These are phyloP conservation scores for Eumaeus atala DNA, from an alignment of 1,140 invertebrate species.

Conservation along the genomic window DNA sequence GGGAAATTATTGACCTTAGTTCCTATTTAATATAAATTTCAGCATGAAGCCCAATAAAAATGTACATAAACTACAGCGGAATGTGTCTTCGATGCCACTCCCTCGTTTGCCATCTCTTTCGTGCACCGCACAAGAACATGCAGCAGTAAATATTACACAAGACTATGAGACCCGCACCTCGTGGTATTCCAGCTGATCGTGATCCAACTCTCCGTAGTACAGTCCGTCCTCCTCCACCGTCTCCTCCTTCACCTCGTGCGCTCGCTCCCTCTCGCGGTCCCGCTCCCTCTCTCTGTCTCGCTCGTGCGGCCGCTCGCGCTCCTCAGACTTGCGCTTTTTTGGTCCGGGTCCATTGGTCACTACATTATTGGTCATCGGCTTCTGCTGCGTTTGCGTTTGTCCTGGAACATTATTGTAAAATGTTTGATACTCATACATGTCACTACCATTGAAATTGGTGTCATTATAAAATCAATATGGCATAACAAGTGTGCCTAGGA, in stretches of 20 bases:
- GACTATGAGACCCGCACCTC: conserved; percentile 44
- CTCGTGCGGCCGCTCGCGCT: conserved; percentile 13
- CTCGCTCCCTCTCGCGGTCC: background rate
- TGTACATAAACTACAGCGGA: no score
- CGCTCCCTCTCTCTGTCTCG: conserved; percentile 5
- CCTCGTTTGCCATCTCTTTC: no score
- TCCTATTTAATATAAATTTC: no score
- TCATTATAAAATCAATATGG: no score
- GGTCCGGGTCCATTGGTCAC: conserved; percentile 37
- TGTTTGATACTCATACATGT: background rate
- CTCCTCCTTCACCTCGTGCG: conserved; percentile 57
- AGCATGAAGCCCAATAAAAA: no score
- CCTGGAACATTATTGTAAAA: conserved; percentile 1
- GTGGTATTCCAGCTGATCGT: conserved; percentile 60
- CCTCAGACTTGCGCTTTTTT: conserved; percentile 55
- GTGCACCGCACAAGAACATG: no score
- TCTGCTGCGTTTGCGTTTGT: conserved; percentile 2
- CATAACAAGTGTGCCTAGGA: background rate
- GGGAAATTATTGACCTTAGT: no score
- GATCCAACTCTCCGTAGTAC: conserved; percentile 69
- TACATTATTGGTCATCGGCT: conserved; percentile 16
- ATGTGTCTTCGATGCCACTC: no score
- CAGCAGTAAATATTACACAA: no score
- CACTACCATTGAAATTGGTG: no score
- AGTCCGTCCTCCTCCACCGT: conserved; percentile 68